Percentiles rank a stretch among this genome's conserved stretches.
Conservation (phyloP, 2,113 vertebrate species). For the Colaptes auratus region DNA sequence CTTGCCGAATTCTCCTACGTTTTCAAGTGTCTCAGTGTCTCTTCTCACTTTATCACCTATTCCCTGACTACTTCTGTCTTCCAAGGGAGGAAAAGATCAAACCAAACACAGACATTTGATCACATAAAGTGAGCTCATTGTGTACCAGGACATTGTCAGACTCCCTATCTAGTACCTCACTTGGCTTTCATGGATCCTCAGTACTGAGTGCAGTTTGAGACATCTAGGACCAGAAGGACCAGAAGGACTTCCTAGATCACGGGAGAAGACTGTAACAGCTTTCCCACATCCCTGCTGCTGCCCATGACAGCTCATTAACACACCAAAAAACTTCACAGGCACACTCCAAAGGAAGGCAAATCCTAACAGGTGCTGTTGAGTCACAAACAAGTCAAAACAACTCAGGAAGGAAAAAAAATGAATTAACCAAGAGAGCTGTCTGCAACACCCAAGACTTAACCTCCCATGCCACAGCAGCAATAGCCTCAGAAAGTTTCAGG, state of each 20-base stretch:
- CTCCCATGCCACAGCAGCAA: background rate
- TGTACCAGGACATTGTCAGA: accelerated
- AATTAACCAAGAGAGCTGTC: background rate
- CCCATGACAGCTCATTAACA: background rate
- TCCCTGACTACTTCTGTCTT: background rate
- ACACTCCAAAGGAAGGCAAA: background rate
- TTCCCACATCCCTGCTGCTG: background rate
- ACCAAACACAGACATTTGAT: background rate
- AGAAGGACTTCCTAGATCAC: background rate
- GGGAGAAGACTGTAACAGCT: background rate
- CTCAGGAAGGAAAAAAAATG: background rate
- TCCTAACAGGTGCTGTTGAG: background rate
- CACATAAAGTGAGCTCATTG: accelerated
- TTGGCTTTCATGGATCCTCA: background rate
- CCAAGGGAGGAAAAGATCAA: background rate
- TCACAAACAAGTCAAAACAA: background rate
- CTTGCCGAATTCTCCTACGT: accelerated
- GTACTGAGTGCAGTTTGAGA: background rate
- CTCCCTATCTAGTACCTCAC: background rate
- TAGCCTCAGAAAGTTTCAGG: background rate
- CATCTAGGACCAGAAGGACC: background rate
- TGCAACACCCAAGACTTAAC: background rate
- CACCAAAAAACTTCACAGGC: background rate
- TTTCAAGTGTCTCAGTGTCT: background rate
- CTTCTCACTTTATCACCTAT: background rate